These are phyloP conservation scores for Cancer borealis DNA, from an alignment of 2,888 invertebrate species.

Conservation along the genomic window DNA sequence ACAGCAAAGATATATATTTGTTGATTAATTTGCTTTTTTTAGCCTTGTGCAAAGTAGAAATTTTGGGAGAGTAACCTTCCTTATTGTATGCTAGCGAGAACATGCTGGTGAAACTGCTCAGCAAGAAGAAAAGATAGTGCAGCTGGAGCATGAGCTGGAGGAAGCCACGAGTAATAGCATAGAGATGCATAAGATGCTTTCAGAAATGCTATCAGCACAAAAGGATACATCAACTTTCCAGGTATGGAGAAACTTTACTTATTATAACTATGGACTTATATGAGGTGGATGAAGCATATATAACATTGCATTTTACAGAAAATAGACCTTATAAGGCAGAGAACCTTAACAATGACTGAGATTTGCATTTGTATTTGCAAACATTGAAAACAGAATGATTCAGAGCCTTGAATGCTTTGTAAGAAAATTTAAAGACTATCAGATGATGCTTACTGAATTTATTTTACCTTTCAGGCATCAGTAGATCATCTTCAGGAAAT, in stretches of 20 bases:
- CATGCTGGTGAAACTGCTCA: slow-evolving; percentile 61
- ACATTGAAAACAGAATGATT: neutral
- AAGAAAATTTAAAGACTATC: no score
- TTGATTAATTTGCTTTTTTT: neutral
- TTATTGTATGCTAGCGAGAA: slow-evolving; percentile 49
- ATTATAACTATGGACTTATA: neutral
- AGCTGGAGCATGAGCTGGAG: slow-evolving; percentile 74
- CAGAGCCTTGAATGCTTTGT: neutral
- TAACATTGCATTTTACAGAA: neutral
- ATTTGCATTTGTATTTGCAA: neutral
- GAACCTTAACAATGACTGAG: neutral
- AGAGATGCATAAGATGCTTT: slow-evolving; percentile 76
- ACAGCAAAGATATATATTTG: neutral
- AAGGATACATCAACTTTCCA: slow-evolving; percentile 74
- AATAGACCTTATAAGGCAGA: neutral
- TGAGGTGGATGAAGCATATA: neutral
- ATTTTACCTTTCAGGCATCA: slow-evolving; percentile 64
- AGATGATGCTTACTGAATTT: neutral
- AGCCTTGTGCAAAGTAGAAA: neutral
- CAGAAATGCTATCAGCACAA: slow-evolving; percentile 73
- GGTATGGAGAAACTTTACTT: slow-evolving; percentile 52
- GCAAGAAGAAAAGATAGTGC: slow-evolving; percentile 62
- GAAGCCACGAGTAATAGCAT: slow-evolving; percentile 70
- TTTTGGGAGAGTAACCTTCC: neutral
- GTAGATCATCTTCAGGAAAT: slow-evolving; percentile 76